Percentiles rank a stretch among this genome's conserved stretches.
Conservation (phyloP, 2,888 invertebrate species). For the Pseudoips prasinana region DNA sequence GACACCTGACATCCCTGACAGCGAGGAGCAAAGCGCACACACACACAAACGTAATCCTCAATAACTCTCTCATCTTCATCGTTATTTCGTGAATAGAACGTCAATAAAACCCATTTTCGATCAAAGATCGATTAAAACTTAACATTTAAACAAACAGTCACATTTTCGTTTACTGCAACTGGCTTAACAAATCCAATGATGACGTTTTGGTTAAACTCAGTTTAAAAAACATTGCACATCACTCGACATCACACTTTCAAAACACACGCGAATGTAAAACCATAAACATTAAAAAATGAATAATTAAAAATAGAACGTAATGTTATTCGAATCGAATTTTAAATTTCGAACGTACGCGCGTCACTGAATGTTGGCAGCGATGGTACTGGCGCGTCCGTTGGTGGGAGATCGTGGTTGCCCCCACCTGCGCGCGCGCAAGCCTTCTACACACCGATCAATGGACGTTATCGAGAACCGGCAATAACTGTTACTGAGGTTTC, state of each 20-base stretch:
- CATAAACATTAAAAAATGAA: conserved; percentile 12
- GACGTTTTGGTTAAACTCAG: conserved; percentile 33
- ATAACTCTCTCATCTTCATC: conserved; percentile 68
- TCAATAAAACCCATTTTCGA: conserved; percentile 60
- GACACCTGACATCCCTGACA: conserved; percentile 53
- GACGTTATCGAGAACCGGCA: conserved; percentile 42
- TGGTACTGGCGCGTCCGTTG: conserved; percentile 55
- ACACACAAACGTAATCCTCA: conserved; percentile 68
- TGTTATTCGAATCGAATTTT: conserved; percentile 41
- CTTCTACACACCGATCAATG: conserved; percentile 36
- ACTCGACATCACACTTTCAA: conserved; percentile 33
- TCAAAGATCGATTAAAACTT: conserved; percentile 38
- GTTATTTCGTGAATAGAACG: conserved; percentile 45
- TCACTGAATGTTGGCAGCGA: conserved; percentile 47
- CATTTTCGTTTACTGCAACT: conserved; percentile 67
- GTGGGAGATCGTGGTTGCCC: conserved; percentile 51
- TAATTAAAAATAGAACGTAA: conserved; percentile 28
- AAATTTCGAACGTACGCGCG: conserved; percentile 46
- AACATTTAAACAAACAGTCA: conserved; percentile 60
- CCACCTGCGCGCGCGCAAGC: conserved; percentile 52
- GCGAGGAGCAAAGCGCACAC: conserved; percentile 58
- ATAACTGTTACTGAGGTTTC: conserved; percentile 46
- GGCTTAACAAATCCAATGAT: conserved; percentile 46
- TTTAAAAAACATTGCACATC: conserved; percentile 34
- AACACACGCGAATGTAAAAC: conserved; percentile 22